Percentiles rank a stretch among this genome's conserved stretches.
Conservation (phyloP, 1,140 invertebrate species). For the Ganaspis sp. region DNA sequence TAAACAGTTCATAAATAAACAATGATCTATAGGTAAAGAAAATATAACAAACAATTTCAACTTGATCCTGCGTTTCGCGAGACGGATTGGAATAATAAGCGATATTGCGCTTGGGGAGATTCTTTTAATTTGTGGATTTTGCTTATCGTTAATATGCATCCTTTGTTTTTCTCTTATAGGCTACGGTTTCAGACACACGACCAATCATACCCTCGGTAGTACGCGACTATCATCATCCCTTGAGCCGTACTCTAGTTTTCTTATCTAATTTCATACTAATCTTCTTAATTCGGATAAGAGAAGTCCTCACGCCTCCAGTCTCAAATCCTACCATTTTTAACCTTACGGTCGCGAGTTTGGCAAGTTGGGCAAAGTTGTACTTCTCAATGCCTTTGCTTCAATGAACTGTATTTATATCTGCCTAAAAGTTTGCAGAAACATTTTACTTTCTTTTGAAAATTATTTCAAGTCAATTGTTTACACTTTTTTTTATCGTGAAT, state of each 20-base stretch:
- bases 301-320: slow-evolving; percentile 64
- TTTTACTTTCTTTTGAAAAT: neutral
- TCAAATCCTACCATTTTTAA: slow-evolving; percentile 43
- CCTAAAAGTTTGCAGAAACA: neutral
- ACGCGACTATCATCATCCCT: slow-evolving; percentile 50
- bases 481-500: too few relatives aligned
- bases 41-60: slow-evolving; percentile 74
- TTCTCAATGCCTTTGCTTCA: slow-evolving; percentile 55
- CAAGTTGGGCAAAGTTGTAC: slow-evolving; percentile 74
- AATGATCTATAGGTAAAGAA: slow-evolving; percentile 73
- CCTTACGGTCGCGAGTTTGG: slow-evolving; percentile 67
- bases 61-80: slow-evolving; percentile 58
- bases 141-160: neutral
- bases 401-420: neutral
- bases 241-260: slow-evolving; percentile 58
- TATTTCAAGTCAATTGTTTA: neutral
- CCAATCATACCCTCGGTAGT: slow-evolving; percentile 17
- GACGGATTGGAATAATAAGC: slow-evolving; percentile 57
- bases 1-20: slow-evolving; percentile 77
- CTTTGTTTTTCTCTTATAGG: slow-evolving; percentile 42
- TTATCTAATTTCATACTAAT: slow-evolving; percentile 52
- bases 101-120: slow-evolving; percentile 39
- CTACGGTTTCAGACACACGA: slow-evolving; percentile 40
- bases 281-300: slow-evolving; percentile 75
- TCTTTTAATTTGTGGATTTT: neutral